A percentile compares a stretch with the other conserved stretches of the same genome.
phyloP scores from a whole-genome alignment of 2,888 invertebrate species.

The Nasonovia ribisnigri region DNA sequence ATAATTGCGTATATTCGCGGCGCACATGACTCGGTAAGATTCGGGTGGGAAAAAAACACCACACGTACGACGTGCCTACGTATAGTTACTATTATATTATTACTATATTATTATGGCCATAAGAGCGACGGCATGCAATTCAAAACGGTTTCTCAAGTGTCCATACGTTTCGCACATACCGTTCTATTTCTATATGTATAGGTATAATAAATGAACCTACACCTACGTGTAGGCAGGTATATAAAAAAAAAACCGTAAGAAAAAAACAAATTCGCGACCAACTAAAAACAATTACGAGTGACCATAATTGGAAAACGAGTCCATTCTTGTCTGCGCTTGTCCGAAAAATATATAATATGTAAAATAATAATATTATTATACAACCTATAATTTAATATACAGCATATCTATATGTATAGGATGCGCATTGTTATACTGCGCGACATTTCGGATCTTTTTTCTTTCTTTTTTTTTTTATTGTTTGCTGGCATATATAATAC shows the following conservation, averaged over 20 bases:
- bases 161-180: background rate
- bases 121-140: background rate
- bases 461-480: background rate
- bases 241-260: background rate
- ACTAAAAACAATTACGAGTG: constrained; percentile 5
- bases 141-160: background rate
- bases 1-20: background rate
- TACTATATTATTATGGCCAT: constrained; percentile 3
- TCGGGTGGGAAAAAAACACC: background rate
- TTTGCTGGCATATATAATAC: background rate
- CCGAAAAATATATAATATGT: constrained; percentile 22
- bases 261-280: background rate
- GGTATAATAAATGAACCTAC: background rate
- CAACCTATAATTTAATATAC: background rate
- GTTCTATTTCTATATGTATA: background rate
- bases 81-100: background rate
- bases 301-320: constrained; percentile 41
- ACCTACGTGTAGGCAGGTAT: background rate
- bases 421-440: background rate
- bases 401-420: background rate
- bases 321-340: constrained; percentile 35
- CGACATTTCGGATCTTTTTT: constrained; percentile 18
- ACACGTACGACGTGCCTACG: constrained; percentile 8
- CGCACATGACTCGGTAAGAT: background rate
- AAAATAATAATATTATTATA: background rate